Percentiles rank a stretch among this genome's conserved stretches.
These are phyloP conservation scores for Drosophila lini DNA, from an alignment of 1,140 invertebrate genomes.

Conservation along the genomic window DNA sequence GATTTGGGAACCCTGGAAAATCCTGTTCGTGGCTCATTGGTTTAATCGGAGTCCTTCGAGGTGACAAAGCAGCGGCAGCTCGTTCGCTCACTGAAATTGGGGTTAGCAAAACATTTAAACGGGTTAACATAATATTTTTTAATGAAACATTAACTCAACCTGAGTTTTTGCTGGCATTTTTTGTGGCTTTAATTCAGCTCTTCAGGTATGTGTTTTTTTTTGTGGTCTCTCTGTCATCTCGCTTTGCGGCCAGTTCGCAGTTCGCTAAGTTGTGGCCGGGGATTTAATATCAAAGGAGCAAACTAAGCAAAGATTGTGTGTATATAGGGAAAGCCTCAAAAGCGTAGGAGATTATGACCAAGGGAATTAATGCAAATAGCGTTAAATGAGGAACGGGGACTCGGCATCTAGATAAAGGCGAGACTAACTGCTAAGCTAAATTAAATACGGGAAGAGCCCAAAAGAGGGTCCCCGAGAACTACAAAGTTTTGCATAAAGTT, in stretches of 20 bases:
- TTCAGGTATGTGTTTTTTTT: constrained; percentile 21
- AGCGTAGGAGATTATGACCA: constrained; percentile 8
- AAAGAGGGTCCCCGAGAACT: background rate
- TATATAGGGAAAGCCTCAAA: constrained; percentile 29
- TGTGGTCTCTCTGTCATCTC: constrained; percentile 20
- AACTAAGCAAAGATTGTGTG: constrained; percentile 28
- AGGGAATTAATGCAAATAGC: constrained; percentile 21
- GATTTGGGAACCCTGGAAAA: background rate
- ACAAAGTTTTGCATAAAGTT: constrained; percentile 6
- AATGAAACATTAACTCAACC: constrained; percentile 70
- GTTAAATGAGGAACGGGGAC: constrained; percentile 19
- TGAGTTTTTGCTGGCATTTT: constrained; percentile 24
- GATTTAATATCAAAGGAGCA: constrained; percentile 56
- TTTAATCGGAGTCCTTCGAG: constrained; percentile 8
- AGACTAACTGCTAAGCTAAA: constrained; percentile 16
- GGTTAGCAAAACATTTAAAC: constrained; percentile 58
- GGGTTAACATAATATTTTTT: constrained; percentile 60
- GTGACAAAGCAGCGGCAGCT: constrained; percentile 55
- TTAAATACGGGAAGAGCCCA: background rate
- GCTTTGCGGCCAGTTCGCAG: constrained; percentile 49
- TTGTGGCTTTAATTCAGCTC: constrained; percentile 13
- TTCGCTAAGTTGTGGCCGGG: constrained; percentile 57
- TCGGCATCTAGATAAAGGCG: constrained; percentile 18
- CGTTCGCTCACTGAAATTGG: constrained; percentile 23
- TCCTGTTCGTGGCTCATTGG: background rate